Base-by-base conservation (phyloP, 2,888 invertebrate genomes). In the Acleris literana region DNA sequence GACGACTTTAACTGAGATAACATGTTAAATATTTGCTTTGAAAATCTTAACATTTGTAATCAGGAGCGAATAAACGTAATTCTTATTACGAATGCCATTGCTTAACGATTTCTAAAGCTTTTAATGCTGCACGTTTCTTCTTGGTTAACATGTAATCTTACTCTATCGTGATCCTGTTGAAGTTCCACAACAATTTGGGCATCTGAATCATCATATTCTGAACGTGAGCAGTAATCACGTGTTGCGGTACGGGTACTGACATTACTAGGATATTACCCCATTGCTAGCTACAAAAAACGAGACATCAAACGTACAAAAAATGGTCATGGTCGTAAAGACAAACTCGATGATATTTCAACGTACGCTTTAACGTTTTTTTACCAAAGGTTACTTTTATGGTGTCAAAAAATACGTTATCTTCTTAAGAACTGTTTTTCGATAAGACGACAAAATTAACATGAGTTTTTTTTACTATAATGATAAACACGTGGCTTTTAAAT, bases 251-350 rank as follows among this genome's bases (percentile, higher is more conserved):
- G 56, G 43, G 52, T 62, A 57, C 66, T 43, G 56, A 52, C 66
- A 62, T 66, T 66, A 65, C 17, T 65, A 62, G 66, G 66, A 66
- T 66, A 66, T 62, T 66, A 62, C 53, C 66, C 66, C 53, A 62
- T 18, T 17, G 52, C 53, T 52, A 22, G 51, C 25, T 18, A 57
- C 51, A 46, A 66, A 61, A 66, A 66, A 57, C 54, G 53, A 20
- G 13, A 44, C 60, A 59, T 51, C 25, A 20, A 49, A 43, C 49
- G 20, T 11, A 51, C 65, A 61, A 65, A 65, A 60, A 65, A 54
- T 11, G n/a, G 25, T 17, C 39, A 49, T 49, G 25, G 17, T 60
- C 29, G 13, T 65, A 16, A n/a, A 49, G 49, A 56, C 33, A 22
- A 56, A 65, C 59, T 29, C 56, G 44, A 51, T 56, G 22, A 49